Evolutionary conservation across 1,140 invertebrate species (phyloP).

Genomic region (Diorhabda sublineata): DNA sequence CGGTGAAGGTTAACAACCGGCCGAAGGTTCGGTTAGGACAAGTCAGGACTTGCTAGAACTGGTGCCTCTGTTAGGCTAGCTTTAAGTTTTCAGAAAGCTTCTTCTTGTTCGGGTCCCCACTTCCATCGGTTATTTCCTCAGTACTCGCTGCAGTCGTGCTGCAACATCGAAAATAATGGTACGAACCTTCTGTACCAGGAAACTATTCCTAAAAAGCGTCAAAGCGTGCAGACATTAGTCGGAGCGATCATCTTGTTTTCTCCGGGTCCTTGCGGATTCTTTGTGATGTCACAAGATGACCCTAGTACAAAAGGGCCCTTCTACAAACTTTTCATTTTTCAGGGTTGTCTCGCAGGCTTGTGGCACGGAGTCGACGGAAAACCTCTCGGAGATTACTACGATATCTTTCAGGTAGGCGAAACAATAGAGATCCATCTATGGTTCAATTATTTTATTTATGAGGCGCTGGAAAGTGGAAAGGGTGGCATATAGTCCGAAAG

Average conservation of each 20-base stretch:
- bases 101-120: constrained; percentile 11
- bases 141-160: constrained; percentile 32
- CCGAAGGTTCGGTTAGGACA: constrained; percentile 30
- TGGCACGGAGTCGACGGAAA: constrained; percentile 13
- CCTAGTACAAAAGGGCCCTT: constrained; percentile 2
- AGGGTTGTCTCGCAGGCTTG: neutral
- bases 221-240: constrained; percentile 25
- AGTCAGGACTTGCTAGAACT: constrained; percentile 22
- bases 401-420: constrained; percentile 41
- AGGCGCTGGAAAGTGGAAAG: neutral
- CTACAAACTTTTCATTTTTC: constrained; percentile 14
- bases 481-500: constrained; percentile 42
- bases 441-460: constrained; percentile 28
- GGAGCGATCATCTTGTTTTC: constrained; percentile 34
- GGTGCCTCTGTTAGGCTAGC: constrained; percentile 9
- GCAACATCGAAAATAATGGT: constrained; percentile 6
- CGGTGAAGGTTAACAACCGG: constrained; percentile 37
- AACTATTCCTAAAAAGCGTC: constrained; percentile 15
- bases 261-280: constrained; percentile 12
- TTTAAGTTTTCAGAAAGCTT: constrained; percentile 18
- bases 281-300: constrained; percentile 8
- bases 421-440: constrained; percentile 24
- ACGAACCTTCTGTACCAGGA: constrained; percentile 22
- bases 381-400: constrained; percentile 17
- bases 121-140: constrained; percentile 12